These are phyloP conservation scores for Dasyprocta punctata DNA, from an alignment of 2,113 vertebrate species.

Conservation along the genomic window DNA sequence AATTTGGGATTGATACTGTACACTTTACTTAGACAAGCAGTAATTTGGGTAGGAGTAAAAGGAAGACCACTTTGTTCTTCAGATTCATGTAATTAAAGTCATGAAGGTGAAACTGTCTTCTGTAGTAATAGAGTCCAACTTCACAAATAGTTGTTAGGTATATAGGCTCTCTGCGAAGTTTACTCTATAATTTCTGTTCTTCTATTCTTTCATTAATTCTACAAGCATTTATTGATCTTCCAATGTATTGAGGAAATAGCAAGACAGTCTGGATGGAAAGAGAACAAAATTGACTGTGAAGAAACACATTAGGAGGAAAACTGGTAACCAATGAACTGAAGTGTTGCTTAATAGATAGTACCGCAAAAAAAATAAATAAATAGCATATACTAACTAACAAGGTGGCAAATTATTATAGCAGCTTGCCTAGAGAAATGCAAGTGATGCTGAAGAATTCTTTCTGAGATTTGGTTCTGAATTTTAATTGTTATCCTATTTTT, in stretches of 20 bases:
- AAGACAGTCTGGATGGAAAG: background rate
- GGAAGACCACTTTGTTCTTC: background rate
- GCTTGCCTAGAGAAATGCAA: fast-evolving
- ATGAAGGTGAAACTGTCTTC: background rate
- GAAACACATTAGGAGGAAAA: background rate
- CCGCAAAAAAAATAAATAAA: too few species aligned
- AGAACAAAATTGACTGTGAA: background rate
- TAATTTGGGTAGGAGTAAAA: fast-evolving
- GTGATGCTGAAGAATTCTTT: background rate
- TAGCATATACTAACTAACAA: background rate
- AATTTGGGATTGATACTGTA: background rate
- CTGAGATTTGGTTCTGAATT: background rate
- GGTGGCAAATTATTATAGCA: background rate
- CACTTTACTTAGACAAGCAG: background rate
- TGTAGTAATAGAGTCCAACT: background rate
- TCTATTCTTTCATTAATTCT: background rate
- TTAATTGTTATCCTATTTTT: background rate
- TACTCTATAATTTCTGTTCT: background rate
- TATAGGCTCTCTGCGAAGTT: background rate
- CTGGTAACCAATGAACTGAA: background rate
- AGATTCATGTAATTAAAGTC: background rate
- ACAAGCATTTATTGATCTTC: background rate
- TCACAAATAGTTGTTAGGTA: background rate
- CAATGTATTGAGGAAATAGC: background rate
- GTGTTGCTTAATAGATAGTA: background rate